Evolutionary conservation across 2,888 invertebrate genomes (phyloP).

Genomic region (Eupithecia exiguata): DNA sequence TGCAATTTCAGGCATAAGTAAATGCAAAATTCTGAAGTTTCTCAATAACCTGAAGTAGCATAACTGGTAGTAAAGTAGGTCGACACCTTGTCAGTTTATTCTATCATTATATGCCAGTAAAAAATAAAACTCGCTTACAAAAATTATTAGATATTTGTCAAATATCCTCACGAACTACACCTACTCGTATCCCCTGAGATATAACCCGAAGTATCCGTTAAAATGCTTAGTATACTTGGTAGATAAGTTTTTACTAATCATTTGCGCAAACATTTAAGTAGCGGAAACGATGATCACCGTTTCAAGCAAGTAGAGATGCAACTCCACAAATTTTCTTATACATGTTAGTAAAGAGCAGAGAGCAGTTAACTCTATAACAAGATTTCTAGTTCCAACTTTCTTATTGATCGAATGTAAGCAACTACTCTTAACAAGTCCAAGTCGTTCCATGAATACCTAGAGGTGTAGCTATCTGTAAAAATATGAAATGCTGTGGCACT

Average conservation of each 20-base stretch:
- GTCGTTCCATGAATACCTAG: neutral
- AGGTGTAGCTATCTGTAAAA: neutral
- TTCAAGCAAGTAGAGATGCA: slow-evolving; percentile 14
- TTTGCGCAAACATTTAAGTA: slow-evolving; percentile 3
- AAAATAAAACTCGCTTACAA: slow-evolving; percentile 4
- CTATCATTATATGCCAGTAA: neutral
- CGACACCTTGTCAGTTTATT: neutral
- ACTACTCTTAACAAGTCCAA: neutral
- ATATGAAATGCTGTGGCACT: neutral
- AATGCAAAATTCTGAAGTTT: slow-evolving; percentile 20
- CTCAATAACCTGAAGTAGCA: slow-evolving; percentile 48
- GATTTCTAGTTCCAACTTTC: slow-evolving; percentile 18
- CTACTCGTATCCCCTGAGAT: neutral
- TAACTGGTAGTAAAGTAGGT: slow-evolving; percentile 39
- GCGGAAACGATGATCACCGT: slow-evolving; percentile 8
- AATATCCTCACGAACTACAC: slow-evolving; percentile 22
- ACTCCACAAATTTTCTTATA: slow-evolving; percentile 27
- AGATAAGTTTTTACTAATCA: neutral
- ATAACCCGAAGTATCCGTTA: neutral
- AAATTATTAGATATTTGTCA: slow-evolving; percentile 19
- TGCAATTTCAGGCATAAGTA: neutral
- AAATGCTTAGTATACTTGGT: neutral
- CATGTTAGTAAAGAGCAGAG: slow-evolving; percentile 14
- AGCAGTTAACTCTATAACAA: slow-evolving; percentile 11
- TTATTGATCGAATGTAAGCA: neutral